Percentiles rank a stretch among this genome's conserved stretches.
phyloP scores from a whole-genome alignment of 1,140 invertebrate species.

The Ooceraea biroi region DNA sequence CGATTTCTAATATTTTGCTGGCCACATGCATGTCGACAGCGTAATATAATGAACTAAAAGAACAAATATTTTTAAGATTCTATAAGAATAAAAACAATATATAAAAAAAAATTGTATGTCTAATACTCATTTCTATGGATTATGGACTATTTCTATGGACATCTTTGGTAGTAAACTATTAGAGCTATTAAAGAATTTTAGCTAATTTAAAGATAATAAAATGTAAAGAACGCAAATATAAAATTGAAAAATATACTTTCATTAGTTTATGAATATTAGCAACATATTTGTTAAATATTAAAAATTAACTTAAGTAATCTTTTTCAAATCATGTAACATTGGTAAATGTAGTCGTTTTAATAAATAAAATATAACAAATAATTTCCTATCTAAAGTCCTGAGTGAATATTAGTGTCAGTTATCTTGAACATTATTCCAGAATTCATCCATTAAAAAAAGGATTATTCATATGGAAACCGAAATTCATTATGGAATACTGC shows the following conservation, averaged over 20 bases:
- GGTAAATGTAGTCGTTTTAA: background rate
- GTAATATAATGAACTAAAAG: slow-evolving; percentile 38
- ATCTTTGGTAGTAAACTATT: background rate
- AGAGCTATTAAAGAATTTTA: slow-evolving; percentile 43
- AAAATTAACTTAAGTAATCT: slow-evolving; percentile 7
- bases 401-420: background rate
- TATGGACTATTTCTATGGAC: no score
- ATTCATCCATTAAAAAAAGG: background rate
- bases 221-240: background rate
- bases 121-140: no score
- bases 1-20: slow-evolving; percentile 40
- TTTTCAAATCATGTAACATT: background rate
- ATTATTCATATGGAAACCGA: slow-evolving; percentile 14
- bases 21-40: background rate
- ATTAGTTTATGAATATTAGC: background rate
- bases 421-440: background rate
- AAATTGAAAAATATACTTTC: background rate
- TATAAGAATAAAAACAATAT: slow-evolving; percentile 9
- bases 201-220: background rate
- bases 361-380: slow-evolving; percentile 11
- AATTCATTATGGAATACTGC: background rate
- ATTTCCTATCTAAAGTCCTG: background rate
- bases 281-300: background rate
- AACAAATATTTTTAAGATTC: slow-evolving; percentile 7
- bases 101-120: slow-evolving; percentile 14